Evolutionary conservation across 2,888 invertebrate genomes (phyloP), one percentile per base, ranked within the genome.

Genomic region (Lasioglossum morio): DNA sequence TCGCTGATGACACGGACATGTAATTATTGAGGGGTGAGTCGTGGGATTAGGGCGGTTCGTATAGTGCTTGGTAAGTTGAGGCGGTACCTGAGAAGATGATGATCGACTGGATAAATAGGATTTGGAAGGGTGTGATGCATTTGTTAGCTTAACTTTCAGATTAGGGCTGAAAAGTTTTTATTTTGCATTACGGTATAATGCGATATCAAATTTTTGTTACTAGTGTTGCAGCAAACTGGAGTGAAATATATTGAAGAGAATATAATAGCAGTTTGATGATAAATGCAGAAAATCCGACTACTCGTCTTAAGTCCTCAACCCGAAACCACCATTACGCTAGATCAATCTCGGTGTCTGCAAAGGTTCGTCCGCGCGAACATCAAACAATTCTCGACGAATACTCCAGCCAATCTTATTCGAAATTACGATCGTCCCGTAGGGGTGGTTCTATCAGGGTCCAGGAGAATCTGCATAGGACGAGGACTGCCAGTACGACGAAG

Each of bases 391-490:
- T 40, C 34, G 23, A 69, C 69, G 69, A 66, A 69, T 69, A 40
- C 37, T 27, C 10, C 60, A 40, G 48, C 16, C 75, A 37, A 40
- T 57, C 60, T 75, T 40, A 40, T 60, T 75, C 75, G 53, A 57
- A 57, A 70, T 46, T 78, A 78, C 57, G 60, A 79, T 16, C 60
- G 72, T 19, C 37, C 60, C n/a, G 37, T 14, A 40, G 43, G 78
- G 72, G 69, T 46, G 53, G 53, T 23, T 43, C 66, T 34, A 70
- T 46, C 30, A n/a, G 66, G 34, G n/a, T 40, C 30, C n/a, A 23
- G n/a, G 16, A 66, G 19, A 34, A 81, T 85, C 81, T 79, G 76
- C 69, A 78, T 53, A 60, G 72, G 79, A 79, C 43, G 43, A 76
- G 40, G 34, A 43, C 75, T 48, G 48, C 46, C 46, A 48, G 48